A percentile compares a stretch with the other conserved stretches of the same genome.
Conservation (phyloP, 2,888 invertebrate genomes). For the Synanthedon formicaeformis region DNA sequence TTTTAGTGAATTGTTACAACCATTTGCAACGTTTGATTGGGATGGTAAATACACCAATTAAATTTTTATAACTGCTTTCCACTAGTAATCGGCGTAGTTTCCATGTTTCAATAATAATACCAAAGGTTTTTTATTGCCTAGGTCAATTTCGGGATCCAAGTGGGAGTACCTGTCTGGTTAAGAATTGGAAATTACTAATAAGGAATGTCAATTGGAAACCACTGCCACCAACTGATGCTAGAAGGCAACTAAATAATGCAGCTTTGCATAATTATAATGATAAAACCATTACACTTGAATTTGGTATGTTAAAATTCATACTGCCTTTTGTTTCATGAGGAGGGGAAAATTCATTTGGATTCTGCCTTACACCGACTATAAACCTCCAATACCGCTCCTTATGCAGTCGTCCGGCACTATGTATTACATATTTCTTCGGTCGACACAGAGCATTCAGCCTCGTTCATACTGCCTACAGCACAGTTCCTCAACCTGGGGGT, state of each 20-base stretch:
- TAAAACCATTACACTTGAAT: slow-evolving; percentile 64
- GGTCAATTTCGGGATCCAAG: slow-evolving; percentile 88
- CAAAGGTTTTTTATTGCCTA: slow-evolving; percentile 28
- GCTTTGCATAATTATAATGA: slow-evolving; percentile 73
- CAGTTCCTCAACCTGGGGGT: too few relatives aligned
- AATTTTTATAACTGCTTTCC: slow-evolving; percentile 1
- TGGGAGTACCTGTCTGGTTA: slow-evolving; percentile 77
- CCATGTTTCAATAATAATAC: slow-evolving; percentile 2
- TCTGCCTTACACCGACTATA: too few relatives aligned
- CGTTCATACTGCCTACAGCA: too few relatives aligned
- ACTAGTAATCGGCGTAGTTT: neutral
- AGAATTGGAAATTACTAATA: slow-evolving; percentile 82
- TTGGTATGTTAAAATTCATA: slow-evolving; percentile 46
- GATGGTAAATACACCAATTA: slow-evolving; percentile 33
- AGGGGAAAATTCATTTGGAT: too few relatives aligned
- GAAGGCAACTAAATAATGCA: slow-evolving; percentile 87
- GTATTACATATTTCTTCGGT: too few relatives aligned
- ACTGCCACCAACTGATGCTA: slow-evolving; percentile 83
- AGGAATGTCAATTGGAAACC: slow-evolving; percentile 86
- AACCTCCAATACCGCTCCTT: too few relatives aligned
- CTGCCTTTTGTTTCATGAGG: too few relatives aligned
- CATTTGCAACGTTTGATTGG: slow-evolving; percentile 81
- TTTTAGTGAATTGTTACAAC: slow-evolving; percentile 90
- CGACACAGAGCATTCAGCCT: too few relatives aligned
- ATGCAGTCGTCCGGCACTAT: too few relatives aligned